Base-by-base conservation (phyloP, 2,797 vertebrate species). In the Tympanoctomys barrerae region DNA sequence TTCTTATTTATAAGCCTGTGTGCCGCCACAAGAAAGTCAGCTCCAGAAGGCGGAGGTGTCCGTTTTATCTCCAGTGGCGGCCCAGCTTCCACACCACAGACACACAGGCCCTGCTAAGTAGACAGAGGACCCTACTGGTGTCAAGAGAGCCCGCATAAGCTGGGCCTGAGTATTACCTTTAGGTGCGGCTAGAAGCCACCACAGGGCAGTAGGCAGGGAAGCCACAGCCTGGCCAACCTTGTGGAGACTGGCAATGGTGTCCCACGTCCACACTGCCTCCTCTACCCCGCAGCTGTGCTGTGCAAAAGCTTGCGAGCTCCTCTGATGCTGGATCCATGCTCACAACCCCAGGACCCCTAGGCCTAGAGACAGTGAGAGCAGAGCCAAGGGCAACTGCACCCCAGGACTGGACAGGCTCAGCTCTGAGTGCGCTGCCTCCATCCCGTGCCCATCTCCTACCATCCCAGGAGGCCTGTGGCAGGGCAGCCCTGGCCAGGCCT, bases 251-350 rank as follows among this genome's bases (percentile, higher is more conserved):
- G 39, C 42, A 28, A 1, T 2, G 5, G 13, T 7, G 39, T 46
- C 28, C 18, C 0, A 1, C 26, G 11, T 59, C 75, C 79, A 36
- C 0, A 3, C 7, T 18, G 0, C 0, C 54, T 46, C 46, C 79
- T 79, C 16, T 0, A 7, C 61, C 28, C 71, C 19, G 9, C 3
- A 33, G 33, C 82, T 22, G 7, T 22, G 11, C 2, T 9, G 31
- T 31, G 7, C 21, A 39, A 54, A 73, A 18, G 31, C 54, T 18
- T 0, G 11, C 0, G 31, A 21, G 19, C 3, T 62, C 70, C 87
- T 77, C 39, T 1, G 2, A 49, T 16, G 42, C 39, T 16, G 28
- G 42, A 77, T 0, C 9, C 1, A 2, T 9, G 36, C 12, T 36
- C 28, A n/a, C 13, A 2, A 68, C 0, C 31, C 87, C 70, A 85